phyloP scores from a whole-genome alignment of 2,113 vertebrate species.

The Malurus alboscapulatus region DNA sequence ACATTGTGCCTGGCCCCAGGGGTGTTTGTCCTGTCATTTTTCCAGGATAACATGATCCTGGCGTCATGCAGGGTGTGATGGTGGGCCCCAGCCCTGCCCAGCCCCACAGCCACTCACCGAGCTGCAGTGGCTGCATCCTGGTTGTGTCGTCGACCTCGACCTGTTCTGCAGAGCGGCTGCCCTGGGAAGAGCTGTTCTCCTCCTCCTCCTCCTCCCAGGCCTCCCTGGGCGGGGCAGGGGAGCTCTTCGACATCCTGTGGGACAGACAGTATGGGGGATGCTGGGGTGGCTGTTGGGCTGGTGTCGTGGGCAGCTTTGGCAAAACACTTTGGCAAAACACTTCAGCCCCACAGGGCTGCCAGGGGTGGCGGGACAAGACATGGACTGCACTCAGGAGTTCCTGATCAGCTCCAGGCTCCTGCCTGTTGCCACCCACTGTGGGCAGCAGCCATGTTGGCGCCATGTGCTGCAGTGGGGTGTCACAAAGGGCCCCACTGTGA shows the following conservation, averaged over 20 bases:
- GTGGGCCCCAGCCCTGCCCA: background rate
- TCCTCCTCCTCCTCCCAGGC: background rate
- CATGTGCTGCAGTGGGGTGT: background rate
- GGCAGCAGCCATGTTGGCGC: background rate
- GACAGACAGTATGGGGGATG: background rate
- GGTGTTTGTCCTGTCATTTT: accelerated
- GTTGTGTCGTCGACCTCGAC: background rate
- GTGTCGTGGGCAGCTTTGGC: background rate
- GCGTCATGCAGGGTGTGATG: accelerated
- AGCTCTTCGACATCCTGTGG: background rate
- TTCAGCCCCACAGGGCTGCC: background rate
- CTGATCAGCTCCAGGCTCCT: background rate
- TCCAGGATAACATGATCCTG: background rate
- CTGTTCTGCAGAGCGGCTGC: background rate
- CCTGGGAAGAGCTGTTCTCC: background rate
- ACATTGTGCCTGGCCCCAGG: background rate
- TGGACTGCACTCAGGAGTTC: background rate
- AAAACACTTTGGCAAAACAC: background rate
- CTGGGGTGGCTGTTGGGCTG: background rate
- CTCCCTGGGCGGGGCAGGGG: background rate
- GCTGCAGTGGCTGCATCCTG: background rate
- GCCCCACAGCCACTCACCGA: background rate
- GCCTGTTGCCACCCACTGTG: background rate
- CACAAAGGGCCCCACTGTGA: background rate
- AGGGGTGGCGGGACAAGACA: background rate